These are phyloP conservation scores for Heliconius hewitsoni DNA, from an alignment of 1,140 invertebrate species.

Conservation along the genomic window DNA sequence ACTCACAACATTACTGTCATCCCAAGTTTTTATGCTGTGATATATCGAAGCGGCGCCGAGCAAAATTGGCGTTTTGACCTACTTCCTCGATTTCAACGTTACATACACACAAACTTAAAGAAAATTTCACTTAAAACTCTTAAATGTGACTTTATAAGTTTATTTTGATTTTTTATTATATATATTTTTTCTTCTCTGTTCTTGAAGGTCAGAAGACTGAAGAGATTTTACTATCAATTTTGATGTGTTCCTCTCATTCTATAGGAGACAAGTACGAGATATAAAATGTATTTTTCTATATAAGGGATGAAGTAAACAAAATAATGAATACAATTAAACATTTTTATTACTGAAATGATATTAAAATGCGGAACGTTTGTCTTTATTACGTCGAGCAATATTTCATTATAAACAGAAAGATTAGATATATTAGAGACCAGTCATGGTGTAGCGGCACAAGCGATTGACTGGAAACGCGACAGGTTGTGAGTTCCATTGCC, in stretches of 20 bases:
- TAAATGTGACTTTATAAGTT: not conserved
- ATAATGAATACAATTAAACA: not conserved
- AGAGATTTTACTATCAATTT: too few relatives aligned
- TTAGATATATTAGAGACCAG: not conserved
- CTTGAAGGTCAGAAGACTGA: too few relatives aligned
- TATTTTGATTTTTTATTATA: not conserved
- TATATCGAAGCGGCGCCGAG: conserved; percentile 5
- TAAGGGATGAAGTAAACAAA: not conserved
- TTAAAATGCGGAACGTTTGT: not conserved
- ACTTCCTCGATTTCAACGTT: not conserved
- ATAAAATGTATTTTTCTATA: not conserved
- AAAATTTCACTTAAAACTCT: not conserved
- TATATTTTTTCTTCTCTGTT: too few relatives aligned
- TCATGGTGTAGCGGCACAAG: too few relatives aligned
- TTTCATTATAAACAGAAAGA: not conserved
- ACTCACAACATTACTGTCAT: conserved; percentile 12
- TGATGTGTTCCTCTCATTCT: too few relatives aligned
- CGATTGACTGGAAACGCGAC: not conserved
- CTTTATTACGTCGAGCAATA: not conserved
- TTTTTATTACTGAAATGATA: not conserved
- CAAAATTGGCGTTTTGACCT: conserved; percentile 12
- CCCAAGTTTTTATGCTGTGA: conserved; percentile 6
- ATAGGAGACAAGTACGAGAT: too few relatives aligned
- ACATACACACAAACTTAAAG: not conserved
- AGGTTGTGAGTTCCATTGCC: too few relatives aligned